Evolutionary conservation across 2,888 invertebrate species (phyloP).

Genomic region (Chaetogeoica ovagalla): DNA sequence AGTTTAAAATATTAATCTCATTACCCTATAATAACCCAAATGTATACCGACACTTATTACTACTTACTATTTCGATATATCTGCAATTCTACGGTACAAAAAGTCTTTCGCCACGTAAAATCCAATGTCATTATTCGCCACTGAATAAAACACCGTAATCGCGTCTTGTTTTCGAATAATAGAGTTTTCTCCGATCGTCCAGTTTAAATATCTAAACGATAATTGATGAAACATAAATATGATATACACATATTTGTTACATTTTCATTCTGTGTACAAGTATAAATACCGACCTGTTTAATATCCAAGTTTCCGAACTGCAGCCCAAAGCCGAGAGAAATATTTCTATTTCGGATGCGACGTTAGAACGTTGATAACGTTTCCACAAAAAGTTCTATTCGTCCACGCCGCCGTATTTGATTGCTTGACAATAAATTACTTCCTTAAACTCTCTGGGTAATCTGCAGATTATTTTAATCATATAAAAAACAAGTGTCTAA

Average conservation of each 20-base stretch:
- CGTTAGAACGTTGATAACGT: conserved; percentile 67
- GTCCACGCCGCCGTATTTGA: conserved; percentile 68
- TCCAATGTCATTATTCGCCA: conserved; percentile 70
- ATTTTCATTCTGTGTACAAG: conserved; percentile 55
- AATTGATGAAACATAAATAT: conserved; percentile 55
- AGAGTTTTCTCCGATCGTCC: conserved; percentile 67
- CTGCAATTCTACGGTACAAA: conserved; percentile 68
- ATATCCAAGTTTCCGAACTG: conserved; percentile 56
- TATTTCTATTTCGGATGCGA: conserved; percentile 69
- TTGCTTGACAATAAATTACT: conserved; percentile 74
- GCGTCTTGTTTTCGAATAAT: conserved; percentile 75
- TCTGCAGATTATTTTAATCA: conserved; percentile 59
- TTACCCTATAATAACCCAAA: no score
- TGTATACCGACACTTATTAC: no score
- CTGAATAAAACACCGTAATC: conserved; percentile 65
- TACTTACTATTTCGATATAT: conserved; percentile 71
- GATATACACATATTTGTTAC: conserved; percentile 57
- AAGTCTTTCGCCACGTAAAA: conserved; percentile 74
- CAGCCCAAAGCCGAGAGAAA: conserved; percentile 68
- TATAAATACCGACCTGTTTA: conserved; percentile 61
- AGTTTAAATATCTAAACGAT: conserved; percentile 66
- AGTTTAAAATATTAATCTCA: no score
- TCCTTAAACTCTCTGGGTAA: conserved; percentile 73
- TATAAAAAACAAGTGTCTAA: conserved; percentile 34
- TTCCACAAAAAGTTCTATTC: conserved; percentile 78